Conservation (phyloP, 1,140 invertebrate species). For the Drosophila albomicans region DNA sequence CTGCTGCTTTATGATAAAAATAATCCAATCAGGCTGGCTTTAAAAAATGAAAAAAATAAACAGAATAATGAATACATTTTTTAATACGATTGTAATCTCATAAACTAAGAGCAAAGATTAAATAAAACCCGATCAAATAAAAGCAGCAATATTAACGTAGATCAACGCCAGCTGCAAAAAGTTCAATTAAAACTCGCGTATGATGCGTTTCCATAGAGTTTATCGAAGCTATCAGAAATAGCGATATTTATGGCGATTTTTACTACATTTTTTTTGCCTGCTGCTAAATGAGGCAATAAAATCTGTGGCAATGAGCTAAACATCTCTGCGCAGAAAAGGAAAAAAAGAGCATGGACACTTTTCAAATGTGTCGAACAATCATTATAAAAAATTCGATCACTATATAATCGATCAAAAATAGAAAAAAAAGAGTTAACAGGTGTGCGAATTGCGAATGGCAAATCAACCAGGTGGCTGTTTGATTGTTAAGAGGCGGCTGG, state of each 20-base stretch:
- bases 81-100: too few species aligned
- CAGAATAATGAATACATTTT: too few species aligned
- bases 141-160: too few species aligned
- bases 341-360: not conserved
- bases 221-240: not conserved
- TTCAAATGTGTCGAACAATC: constrained; percentile 1
- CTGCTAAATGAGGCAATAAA: not conserved
- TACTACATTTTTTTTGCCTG: not conserved
- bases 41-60: too few species aligned
- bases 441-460: constrained; percentile 30
- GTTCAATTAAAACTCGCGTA: too few species aligned
- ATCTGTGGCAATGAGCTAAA: constrained; percentile 3
- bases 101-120: too few species aligned
- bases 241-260: constrained; percentile 8
- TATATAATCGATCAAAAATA: constrained; percentile 24
- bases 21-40: too few species aligned
- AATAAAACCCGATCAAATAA: too few species aligned
- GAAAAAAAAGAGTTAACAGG: constrained; percentile 22
- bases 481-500: not conserved
- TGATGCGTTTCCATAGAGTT: not conserved
- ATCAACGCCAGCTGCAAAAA: not conserved
- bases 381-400: not conserved
- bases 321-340: not conserved
- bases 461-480: constrained; percentile 22
- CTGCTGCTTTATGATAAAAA: too few species aligned